phyloP scores from a whole-genome alignment of 2,113 vertebrate genomes.

The Coptodon rendalli region DNA sequence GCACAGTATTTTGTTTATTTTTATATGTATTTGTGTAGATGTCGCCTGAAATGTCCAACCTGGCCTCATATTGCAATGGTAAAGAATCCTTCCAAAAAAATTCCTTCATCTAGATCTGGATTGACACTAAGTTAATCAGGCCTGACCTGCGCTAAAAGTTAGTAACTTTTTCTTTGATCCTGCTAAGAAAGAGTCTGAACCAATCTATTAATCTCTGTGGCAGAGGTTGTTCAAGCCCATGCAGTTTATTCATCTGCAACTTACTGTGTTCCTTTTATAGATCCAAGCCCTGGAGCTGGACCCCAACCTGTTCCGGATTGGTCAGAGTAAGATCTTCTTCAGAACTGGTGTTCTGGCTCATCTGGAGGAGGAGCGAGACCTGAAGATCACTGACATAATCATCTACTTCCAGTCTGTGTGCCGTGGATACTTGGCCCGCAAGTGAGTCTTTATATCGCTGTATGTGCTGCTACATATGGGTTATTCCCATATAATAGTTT shows the following conservation, averaged over 20 bases:
- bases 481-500: neutral
- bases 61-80: neutral
- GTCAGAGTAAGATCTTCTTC: conserved; percentile 99
- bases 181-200: neutral
- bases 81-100: neutral
- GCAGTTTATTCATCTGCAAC: neutral
- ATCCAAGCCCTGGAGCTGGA: conserved; percentile 93
- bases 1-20: neutral
- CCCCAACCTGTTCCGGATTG: conserved; percentile 94
- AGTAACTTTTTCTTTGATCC: neutral
- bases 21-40: neutral
- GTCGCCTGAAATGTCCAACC: neutral
- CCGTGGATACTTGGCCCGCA: conserved; percentile 92
- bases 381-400: conserved; percentile 98
- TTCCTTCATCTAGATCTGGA: neutral
- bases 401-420: conserved; percentile 98
- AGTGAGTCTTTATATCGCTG: conserved; percentile 70
- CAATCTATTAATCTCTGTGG: neutral
- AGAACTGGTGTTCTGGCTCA: conserved; percentile 95
- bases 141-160: neutral
- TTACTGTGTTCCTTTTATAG: conserved; percentile 49
- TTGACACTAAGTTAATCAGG: neutral
- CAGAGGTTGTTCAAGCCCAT: neutral
- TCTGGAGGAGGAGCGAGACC: conserved; percentile 92
- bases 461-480: neutral